phyloP scores from a whole-genome alignment of 1,140 invertebrate species.

The Anastatus disparis region DNA sequence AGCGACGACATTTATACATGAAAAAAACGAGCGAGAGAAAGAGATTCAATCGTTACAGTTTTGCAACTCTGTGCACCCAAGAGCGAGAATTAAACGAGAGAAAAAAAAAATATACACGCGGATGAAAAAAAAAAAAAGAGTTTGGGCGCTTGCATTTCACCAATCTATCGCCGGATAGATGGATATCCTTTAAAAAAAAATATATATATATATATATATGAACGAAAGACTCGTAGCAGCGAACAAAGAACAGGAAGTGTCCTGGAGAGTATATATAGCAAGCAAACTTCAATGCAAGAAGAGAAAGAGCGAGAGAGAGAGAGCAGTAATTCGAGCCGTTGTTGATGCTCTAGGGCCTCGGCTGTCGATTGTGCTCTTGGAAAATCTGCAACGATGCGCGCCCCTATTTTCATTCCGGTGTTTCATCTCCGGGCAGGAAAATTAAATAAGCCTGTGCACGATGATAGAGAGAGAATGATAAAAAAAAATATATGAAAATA shows the following conservation, averaged over 20 bases:
- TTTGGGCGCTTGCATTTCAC: neutral
- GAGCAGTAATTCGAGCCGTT: too few relatives aligned
- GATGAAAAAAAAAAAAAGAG: neutral
- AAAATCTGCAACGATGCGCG: conserved; percentile 3
- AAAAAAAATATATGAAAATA: too few relatives aligned
- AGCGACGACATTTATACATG: neutral
- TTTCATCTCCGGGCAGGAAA: conserved; percentile 35
- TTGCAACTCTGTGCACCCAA: neutral
- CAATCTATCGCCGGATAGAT: conserved; percentile 29
- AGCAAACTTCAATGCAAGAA: too few relatives aligned
- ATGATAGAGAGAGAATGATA: neutral
- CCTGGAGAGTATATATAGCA: too few relatives aligned
- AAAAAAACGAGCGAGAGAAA: neutral
- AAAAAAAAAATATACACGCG: neutral
- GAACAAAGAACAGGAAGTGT: conserved; percentile 37
- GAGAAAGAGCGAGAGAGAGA: too few relatives aligned
- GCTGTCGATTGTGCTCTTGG: conserved; percentile 10
- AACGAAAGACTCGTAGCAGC: too few relatives aligned
- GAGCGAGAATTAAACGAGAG: neutral
- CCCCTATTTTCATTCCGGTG: neutral
- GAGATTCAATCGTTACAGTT: neutral
- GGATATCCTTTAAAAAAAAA: conserved; percentile 27
- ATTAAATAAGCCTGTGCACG: conserved; percentile 27
- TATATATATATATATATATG: too few relatives aligned
- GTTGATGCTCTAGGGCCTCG: neutral